These are phyloP conservation scores for Coremacera marginata DNA, from an alignment of 2,888 invertebrate genomes.

Conservation along the genomic window DNA sequence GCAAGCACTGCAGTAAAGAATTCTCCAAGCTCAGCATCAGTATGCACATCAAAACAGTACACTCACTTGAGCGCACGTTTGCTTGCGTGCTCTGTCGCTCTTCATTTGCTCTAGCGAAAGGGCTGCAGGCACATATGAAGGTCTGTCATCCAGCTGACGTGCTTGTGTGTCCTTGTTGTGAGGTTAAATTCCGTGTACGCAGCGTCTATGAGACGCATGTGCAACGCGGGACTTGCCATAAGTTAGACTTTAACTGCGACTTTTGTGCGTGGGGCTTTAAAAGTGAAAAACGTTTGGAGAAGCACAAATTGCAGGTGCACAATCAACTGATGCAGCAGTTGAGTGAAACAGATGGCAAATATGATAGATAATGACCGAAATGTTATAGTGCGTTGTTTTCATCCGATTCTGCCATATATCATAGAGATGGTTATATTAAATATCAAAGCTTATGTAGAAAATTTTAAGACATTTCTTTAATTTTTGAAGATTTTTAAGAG, in stretches of 20 bases:
- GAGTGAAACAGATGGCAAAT: too few relatives aligned
- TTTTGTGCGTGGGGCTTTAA: constrained; percentile 36
- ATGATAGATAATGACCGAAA: too few relatives aligned
- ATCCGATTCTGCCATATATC: too few relatives aligned
- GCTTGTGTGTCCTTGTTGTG: constrained; percentile 30
- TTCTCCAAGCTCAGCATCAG: constrained; percentile 24
- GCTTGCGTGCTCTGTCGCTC: constrained; percentile 25
- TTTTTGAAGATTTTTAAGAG: too few relatives aligned
- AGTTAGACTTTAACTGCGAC: constrained; percentile 30
- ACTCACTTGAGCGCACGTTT: constrained; percentile 22
- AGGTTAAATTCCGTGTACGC: constrained; percentile 32
- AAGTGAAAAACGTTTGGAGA: constrained; percentile 26
- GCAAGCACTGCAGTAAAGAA: constrained; percentile 22
- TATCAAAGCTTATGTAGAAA: too few relatives aligned
- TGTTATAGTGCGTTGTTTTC: too few relatives aligned
- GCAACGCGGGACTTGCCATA: constrained; percentile 35
- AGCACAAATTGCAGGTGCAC: constrained; percentile 32
- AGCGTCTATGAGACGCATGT: constrained; percentile 33
- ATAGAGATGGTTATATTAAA: too few relatives aligned
- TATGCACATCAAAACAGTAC: constrained; percentile 26
- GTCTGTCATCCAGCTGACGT: constrained; percentile 32
- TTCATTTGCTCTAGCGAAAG: constrained; percentile 20
- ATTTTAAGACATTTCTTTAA: too few relatives aligned
- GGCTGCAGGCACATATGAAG: constrained; percentile 30
- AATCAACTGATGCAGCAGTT: constrained; percentile 4